These are phyloP conservation scores for Penaeus chinensis DNA, from an alignment of 1,140 invertebrate species.

Conservation along the genomic window DNA sequence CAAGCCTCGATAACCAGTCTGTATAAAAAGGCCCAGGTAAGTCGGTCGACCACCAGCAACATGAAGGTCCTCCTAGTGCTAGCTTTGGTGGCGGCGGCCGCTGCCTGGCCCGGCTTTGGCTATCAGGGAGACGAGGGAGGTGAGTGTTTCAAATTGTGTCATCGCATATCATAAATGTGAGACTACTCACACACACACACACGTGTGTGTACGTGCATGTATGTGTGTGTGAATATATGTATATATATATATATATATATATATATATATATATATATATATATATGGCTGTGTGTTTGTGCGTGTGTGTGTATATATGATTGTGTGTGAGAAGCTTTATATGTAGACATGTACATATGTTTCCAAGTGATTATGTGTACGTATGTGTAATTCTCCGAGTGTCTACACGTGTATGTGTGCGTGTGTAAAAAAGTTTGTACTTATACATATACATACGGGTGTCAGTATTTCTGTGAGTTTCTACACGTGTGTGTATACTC, in stretches of 20 bases:
- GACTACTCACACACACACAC: too few species aligned
- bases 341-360: neutral
- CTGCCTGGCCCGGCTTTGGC: slow-evolving; percentile 69
- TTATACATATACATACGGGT: too few species aligned
- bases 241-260: too few species aligned
- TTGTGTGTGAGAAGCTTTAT: neutral
- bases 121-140: neutral
- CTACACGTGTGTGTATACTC: too few species aligned
- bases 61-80: slow-evolving; percentile 85
- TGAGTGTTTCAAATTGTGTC: neutral
- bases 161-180: too few species aligned
- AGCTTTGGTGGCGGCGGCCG: slow-evolving; percentile 84
- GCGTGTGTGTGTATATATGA: too few species aligned
- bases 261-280: too few species aligned
- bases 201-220: too few species aligned
- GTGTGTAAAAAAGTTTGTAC: too few species aligned
- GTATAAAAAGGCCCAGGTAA: slow-evolving; percentile 87
- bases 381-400: neutral
- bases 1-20: slow-evolving; percentile 63
- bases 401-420: neutral
- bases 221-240: too few species aligned
- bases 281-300: too few species aligned
- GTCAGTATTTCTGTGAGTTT: too few species aligned
- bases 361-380: neutral
- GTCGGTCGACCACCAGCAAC: slow-evolving; percentile 94